Evolutionary conservation across 2,113 vertebrate species (phyloP), one percentile per base, ranked within the genome.

Genomic region (Nothobranchius furzeri): DNA sequence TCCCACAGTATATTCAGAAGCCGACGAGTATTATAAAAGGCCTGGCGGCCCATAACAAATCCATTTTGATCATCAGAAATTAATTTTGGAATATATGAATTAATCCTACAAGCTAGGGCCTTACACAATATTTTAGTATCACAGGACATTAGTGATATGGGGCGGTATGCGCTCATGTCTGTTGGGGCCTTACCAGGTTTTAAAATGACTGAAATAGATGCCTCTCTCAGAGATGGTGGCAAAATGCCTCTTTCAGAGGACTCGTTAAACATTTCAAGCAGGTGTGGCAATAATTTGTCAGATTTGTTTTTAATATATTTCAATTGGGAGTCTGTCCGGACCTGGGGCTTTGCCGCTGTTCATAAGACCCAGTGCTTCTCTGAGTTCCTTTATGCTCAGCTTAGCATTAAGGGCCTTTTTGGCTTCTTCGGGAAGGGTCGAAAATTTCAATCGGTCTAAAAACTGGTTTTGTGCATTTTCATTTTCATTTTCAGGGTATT

Each of bases 31-130:
- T 48, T 61, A 12, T 61, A 45, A 48, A 61, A 61, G 3, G 24
- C 43, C 15, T 60, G 58, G 12, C 43, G 17, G 1, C 58, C 58
- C 25, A 47, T 11, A 25, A 60, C 13, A 60, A 60, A 60, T 47
- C 43, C 43, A 15, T 60, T 47, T 46, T 60, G 58, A 11, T 60
- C 58, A 60, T 47, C 47, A 2, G 13, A 24, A 9, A 60, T 60
- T 47, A 43, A 12, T 9, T 59, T 59, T 9, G 56, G 24, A 30
- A 30, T 2, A 11, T 35, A 3, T 3, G 20, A 25, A n/a, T 47
- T 9, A n/a, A 51, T 12, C 53, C 63, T 54, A 11, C 1, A 3
- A 30, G 57, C 14, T 2, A 60, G 9, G 4, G 6, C n/a, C 10
- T 49, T 60, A 2, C 40, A 52, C 6, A 12, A 15, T 1, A 37